Evolutionary conservation across 1,140 invertebrate species (phyloP).

Genomic region (Steinernema feltiae): DNA sequence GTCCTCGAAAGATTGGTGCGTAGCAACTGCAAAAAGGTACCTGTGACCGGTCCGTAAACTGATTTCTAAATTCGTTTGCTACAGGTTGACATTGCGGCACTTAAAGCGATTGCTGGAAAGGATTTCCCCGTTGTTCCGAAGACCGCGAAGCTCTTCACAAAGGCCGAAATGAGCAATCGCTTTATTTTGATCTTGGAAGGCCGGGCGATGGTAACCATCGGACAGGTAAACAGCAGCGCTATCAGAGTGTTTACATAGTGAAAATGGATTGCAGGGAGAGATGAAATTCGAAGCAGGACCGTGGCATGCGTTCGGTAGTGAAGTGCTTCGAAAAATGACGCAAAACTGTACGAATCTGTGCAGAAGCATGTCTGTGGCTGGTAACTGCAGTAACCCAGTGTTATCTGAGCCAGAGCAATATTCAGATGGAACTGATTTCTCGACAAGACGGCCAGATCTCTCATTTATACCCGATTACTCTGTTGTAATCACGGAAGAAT

Average conservation of each 20-base stretch:
- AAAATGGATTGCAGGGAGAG: conserved; percentile 24
- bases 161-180: conserved; percentile 33
- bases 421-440: conserved; percentile 29
- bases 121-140: conserved; percentile 26
- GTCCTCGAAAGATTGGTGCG: conserved; percentile 32
- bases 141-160: conserved; percentile 37
- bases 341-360: conserved; percentile 16
- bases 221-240: conserved; percentile 20
- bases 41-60: too few species aligned
- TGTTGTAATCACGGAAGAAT: conserved; percentile 34
- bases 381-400: conserved; percentile 6
- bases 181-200: conserved; percentile 40
- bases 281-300: conserved; percentile 42
- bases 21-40: conserved; percentile 25
- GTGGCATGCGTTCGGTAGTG: conserved; percentile 35
- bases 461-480: conserved; percentile 35
- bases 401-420: neutral
- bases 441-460: conserved; percentile 28
- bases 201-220: conserved; percentile 33
- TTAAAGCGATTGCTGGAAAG: conserved; percentile 28
- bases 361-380: conserved; percentile 31
- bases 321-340: conserved; percentile 31
- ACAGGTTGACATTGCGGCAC: conserved; percentile 33
- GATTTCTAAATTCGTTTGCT: too few species aligned
- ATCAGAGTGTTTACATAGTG: neutral